Percentiles rank a stretch among this genome's conserved stretches.
phyloP scores from a whole-genome alignment of 2,113 vertebrate genomes.

The Gymnocephalus cernua region DNA sequence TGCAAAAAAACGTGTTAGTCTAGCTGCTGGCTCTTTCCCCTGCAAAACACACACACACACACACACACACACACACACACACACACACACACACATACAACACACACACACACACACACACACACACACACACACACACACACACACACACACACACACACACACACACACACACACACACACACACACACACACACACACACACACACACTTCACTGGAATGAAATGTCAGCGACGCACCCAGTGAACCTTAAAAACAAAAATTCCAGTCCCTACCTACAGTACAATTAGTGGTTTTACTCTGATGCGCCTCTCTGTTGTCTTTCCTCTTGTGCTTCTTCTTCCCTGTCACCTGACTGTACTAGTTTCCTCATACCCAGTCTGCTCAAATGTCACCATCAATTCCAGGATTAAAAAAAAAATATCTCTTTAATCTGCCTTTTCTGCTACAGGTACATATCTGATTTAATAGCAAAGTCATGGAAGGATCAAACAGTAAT shows the following conservation, averaged over 20 bases:
- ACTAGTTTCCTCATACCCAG: too few relatives aligned
- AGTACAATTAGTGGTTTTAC: not conserved
- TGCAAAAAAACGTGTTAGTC: constrained; percentile 67
- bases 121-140: too few relatives aligned
- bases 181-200: not conserved
- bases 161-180: not conserved
- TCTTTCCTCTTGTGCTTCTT: not conserved
- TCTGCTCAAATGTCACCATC: not conserved
- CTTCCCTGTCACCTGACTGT: not conserved
- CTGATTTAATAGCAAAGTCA: constrained; percentile 4
- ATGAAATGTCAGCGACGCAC: constrained; percentile 55
- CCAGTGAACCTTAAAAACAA: constrained; percentile 4
- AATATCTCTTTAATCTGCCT: constrained; percentile 32
- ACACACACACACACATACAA: not conserved
- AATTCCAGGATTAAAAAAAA: constrained; percentile 20
- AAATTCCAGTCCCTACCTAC: constrained; percentile 17
- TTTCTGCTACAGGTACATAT: not conserved
- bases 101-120: too few relatives aligned
- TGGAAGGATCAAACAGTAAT: constrained; percentile 28
- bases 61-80: not conserved
- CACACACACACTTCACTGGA: constrained; percentile 18
- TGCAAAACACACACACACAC: not conserved
- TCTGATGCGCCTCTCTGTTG: not conserved
- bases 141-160: too few relatives aligned
- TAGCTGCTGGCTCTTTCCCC: constrained; percentile 33